Conservation (phyloP, 2,797 vertebrate species). For the Adrianichthys oophorus region DNA sequence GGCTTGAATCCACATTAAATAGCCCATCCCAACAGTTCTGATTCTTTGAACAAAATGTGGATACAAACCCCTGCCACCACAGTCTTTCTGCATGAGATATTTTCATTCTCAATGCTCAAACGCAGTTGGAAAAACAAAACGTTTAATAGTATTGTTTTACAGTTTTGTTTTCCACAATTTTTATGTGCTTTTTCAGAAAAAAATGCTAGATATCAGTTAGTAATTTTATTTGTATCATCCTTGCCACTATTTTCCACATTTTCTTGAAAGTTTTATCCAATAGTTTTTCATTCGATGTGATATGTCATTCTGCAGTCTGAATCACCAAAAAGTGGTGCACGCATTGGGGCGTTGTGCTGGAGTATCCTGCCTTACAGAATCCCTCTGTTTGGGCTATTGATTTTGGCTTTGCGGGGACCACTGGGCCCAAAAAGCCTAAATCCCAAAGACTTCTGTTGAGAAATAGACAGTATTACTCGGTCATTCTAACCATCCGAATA, state of each 20-base stretch:
- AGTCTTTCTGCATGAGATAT: slow-evolving; percentile 41
- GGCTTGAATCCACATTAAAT: slow-evolving; percentile 17
- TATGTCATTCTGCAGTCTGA: slow-evolving; percentile 60
- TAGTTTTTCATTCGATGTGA: slow-evolving; percentile 24
- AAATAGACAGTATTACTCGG: no score
- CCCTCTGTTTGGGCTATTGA: slow-evolving; percentile 66
- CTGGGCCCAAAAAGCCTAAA: no score
- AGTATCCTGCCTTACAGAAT: slow-evolving; percentile 61
- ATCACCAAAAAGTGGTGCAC: slow-evolving; percentile 74
- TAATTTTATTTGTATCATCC: no score
- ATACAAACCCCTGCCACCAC: slow-evolving; percentile 33
- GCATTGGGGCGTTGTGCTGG: slow-evolving; percentile 65
- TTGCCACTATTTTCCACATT: no score
- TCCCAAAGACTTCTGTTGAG: no score
- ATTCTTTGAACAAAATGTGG: slow-evolving; percentile 35
- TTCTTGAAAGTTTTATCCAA: no score
- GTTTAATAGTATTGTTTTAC: no score
- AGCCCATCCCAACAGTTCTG: slow-evolving; percentile 18
- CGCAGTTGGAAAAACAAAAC: no score
- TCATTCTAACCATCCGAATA: no score
- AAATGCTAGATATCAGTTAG: no score
- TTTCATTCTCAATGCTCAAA: slow-evolving; percentile 35
- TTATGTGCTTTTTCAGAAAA: slow-evolving; percentile 17
- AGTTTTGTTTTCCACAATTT: slow-evolving; percentile 10
- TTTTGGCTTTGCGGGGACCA: no score